A percentile compares a stretch with the other conserved stretches of the same genome.
Evolutionary conservation across 2,797 vertebrate genomes (phyloP).

Genomic region (Anolis apletophallus): DNA sequence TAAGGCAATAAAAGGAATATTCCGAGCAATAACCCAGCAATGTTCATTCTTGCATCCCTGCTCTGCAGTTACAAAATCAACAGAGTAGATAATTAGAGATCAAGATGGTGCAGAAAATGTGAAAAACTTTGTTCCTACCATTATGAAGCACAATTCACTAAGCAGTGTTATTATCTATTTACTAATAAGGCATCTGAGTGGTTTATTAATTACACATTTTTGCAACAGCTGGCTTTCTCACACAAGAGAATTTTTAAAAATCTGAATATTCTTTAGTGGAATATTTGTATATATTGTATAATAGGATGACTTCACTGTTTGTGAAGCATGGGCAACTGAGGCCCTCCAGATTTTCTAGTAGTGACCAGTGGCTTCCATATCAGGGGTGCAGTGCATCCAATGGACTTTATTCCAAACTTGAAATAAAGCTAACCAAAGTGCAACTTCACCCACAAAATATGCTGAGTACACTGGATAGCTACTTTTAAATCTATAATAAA

Average conservation of each 20-base stretch:
- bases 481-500: too few relatives aligned
- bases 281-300: too few relatives aligned
- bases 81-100: conserved; percentile 37
- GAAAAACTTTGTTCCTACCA: not conserved
- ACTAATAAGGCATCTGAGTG: not conserved
- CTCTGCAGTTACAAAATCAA: conserved; percentile 13
- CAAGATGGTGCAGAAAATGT: not conserved
- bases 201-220: conserved; percentile 5
- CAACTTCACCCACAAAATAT: too few relatives aligned
- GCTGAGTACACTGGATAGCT: too few relatives aligned
- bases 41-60: conserved; percentile 30
- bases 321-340: not conserved
- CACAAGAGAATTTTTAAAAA: not conserved
- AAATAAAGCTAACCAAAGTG: too few relatives aligned
- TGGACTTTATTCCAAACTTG: too few relatives aligned
- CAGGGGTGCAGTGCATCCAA: too few relatives aligned
- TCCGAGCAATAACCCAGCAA: conserved; percentile 32
- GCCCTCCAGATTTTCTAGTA: not conserved
- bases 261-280: not conserved
- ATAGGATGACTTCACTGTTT: not conserved
- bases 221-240: not conserved
- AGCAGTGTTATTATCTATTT: conserved; percentile 6
- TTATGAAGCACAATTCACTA: conserved; percentile 10
- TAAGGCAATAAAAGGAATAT: conserved; percentile 38
- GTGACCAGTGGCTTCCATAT: too few relatives aligned